A percentile compares a stretch with the other conserved stretches of the same genome.
These are phyloP conservation scores for Leontocebus nigricollis DNA, from an alignment of 2,797 vertebrate species.

Conservation along the genomic window DNA sequence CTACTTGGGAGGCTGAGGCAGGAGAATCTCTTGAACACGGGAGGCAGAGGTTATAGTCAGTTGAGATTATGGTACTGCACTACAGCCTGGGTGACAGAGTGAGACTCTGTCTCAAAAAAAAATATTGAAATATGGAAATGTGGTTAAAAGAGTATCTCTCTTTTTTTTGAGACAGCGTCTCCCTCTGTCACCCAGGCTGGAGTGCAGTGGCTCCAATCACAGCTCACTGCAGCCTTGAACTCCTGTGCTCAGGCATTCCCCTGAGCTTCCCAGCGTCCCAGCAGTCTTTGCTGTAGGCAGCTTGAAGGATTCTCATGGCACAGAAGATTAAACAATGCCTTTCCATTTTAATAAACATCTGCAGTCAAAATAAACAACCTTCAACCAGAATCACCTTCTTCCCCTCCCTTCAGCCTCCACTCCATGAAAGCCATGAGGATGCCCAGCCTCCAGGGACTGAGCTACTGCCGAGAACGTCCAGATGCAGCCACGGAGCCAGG, in stretches of 20 bases:
- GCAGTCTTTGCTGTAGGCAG: too few relatives aligned
- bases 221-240: too few relatives aligned
- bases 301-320: too few relatives aligned
- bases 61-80: neutral
- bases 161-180: too few relatives aligned
- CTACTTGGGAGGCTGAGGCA: neutral
- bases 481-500: neutral
- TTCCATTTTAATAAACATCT: too few relatives aligned
- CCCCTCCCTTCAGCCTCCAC: neutral
- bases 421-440: neutral
- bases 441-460: neutral
- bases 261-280: too few relatives aligned
- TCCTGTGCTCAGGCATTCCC: too few relatives aligned
- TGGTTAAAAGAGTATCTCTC: too few relatives aligned
- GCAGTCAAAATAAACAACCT: neutral
- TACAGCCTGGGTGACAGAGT: neutral
- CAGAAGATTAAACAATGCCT: too few relatives aligned
- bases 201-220: too few relatives aligned
- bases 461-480: neutral
- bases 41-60: neutral
- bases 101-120: neutral
- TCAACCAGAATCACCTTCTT: neutral
- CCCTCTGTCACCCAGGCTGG: too few relatives aligned
- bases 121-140: neutral
- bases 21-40: neutral